Conservation (phyloP, 2,113 vertebrate species). For the Prionailurus bengalensis region DNA sequence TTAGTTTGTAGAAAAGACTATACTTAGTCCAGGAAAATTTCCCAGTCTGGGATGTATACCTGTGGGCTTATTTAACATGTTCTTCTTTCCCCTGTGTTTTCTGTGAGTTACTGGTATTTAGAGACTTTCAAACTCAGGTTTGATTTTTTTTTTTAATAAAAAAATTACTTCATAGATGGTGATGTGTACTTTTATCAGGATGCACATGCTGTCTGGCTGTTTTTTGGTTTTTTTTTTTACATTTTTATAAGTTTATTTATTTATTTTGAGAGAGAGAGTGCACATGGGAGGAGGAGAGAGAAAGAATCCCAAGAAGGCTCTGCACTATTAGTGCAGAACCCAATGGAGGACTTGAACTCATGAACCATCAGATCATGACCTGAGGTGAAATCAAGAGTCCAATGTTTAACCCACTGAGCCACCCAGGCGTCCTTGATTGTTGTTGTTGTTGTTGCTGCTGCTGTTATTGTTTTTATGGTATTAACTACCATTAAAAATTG, state of each 20-base stretch:
- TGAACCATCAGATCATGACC: too few species aligned
- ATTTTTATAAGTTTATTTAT: too few species aligned
- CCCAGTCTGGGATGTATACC: not conserved
- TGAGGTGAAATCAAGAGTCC: too few species aligned
- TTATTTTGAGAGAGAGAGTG: too few species aligned
- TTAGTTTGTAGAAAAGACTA: not conserved
- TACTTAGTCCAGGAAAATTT: constrained; percentile 28
- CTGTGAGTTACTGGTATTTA: not conserved
- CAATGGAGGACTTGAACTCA: too few species aligned
- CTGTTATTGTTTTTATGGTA: not conserved
- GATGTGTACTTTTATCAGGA: not conserved
- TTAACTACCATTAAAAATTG: not conserved
- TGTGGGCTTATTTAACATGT: not conserved
- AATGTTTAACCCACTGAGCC: too few species aligned
- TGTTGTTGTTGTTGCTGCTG: too few species aligned
- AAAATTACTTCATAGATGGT: not conserved
- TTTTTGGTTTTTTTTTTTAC: not conserved
- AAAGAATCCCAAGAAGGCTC: too few species aligned
- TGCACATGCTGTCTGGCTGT: not conserved
- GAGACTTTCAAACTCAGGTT: constrained; percentile 7
- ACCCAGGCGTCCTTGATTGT: too few species aligned
- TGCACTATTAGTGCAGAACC: too few species aligned
- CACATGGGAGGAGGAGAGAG: too few species aligned
- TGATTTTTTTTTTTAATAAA: not conserved
- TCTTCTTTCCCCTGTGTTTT: constrained; percentile 11